phyloP scores from a whole-genome alignment of 2,888 invertebrate genomes.

The Cryptocephalus primarius region DNA sequence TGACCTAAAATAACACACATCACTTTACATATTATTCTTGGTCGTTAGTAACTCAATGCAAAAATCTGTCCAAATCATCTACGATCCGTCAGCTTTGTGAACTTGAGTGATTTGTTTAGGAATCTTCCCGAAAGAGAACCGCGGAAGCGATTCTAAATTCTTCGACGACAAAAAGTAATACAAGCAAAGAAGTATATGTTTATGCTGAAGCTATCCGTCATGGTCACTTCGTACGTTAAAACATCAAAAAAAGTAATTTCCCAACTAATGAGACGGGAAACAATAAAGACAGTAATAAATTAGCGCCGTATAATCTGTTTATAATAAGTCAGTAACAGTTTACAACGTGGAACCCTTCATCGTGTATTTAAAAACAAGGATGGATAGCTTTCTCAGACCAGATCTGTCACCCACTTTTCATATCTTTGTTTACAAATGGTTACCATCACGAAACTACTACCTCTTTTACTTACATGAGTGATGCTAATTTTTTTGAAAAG shows the following conservation, averaged over 20 bases:
- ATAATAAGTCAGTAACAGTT: constrained; percentile 30
- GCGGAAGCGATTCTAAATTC: too few species aligned
- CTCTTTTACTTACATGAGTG: constrained; percentile 13
- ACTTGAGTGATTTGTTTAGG: too few species aligned
- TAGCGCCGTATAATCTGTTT: constrained; percentile 28
- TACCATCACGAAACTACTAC: constrained; percentile 5
- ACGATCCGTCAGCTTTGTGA: too few species aligned
- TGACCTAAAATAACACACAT: too few species aligned
- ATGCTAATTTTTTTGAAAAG: constrained; percentile 13
- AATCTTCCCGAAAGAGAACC: too few species aligned
- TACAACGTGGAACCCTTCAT: constrained; percentile 25
- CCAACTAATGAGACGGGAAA: constrained; percentile 17
- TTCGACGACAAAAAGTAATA: too few species aligned
- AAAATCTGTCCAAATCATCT: too few species aligned
- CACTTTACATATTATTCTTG: too few species aligned
- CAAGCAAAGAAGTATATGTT: too few species aligned
- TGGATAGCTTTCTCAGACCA: constrained; percentile 8
- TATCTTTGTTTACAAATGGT: constrained; percentile 23
- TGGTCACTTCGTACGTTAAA: too few species aligned
- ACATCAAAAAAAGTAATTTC: neutral
- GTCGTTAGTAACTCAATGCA: too few species aligned
- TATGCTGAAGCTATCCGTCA: too few species aligned
- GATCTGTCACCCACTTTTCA: constrained; percentile 25
- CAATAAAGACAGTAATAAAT: constrained; percentile 29
- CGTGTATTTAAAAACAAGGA: constrained; percentile 16